Evolutionary conservation across 2,888 invertebrate species (phyloP), one percentile per base, ranked within the genome.

Genomic region (Patella pellucida): DNA sequence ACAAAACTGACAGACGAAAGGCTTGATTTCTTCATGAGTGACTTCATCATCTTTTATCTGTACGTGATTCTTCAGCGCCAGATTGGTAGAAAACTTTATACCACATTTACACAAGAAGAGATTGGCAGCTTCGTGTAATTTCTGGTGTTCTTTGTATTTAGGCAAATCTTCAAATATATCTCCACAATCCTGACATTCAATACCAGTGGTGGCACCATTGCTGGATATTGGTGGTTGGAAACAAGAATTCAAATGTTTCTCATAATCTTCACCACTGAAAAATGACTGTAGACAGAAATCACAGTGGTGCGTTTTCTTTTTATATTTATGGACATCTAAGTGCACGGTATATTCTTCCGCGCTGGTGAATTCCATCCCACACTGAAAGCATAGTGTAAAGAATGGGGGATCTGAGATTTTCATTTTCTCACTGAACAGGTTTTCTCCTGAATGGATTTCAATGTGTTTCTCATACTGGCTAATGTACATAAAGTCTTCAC

Each of bases 241-340:
- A 19, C 62, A 62, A 12, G 62, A 62, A 15, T 12, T 23, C 12
- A 62, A 23, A 19, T 62, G 62, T 23, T 62, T 23, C 15, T 62
- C 62, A 14, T 62, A 62, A 3, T 62, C 62, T 11, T 62, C 62
- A 3, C 62, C 23, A 23, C 23, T 62, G 23, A 19, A 62, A 19
- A 62, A 62, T 23, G 62, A 62, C 62, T 62, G 62, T 23, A 62
- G 62, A 62, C 62, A 62, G 14, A 62, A 62, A 23, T 62, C 62
- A 4, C 62, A 62, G 62, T 62, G 62, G 23, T 62, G 62, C 0
- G 62, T 62, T 62, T 62, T 62, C 11, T 23, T 19, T 11, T 19
- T 23, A 41, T 41, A 41, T 4, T 23, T 19, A 19, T 62, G 62
- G 62, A 23, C 19, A 23, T 62, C 23, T 23, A 62, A 62, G 23